Percentiles rank a stretch among this genome's conserved stretches.
Evolutionary conservation across 2,888 invertebrate genomes (phyloP).

Genomic region (Dorcus hopei): DNA sequence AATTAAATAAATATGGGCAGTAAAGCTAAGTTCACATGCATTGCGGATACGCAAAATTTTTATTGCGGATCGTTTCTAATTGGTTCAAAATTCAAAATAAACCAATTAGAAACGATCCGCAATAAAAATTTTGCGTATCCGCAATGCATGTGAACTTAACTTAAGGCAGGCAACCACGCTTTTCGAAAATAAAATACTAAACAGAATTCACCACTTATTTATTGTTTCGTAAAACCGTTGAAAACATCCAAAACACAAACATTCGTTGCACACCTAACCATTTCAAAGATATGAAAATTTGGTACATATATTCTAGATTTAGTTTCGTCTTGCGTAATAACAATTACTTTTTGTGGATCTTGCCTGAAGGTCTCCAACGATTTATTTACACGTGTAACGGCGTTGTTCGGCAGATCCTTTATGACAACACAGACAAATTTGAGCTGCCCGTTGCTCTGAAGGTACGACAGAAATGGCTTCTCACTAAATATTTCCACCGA

Average conservation of each 20-base stretch:
- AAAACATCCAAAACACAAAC: slow-evolving; percentile 13
- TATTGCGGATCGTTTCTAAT: too few species aligned
- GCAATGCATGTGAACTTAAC: too few species aligned
- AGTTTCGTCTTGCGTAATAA: slow-evolving; percentile 8
- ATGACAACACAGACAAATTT: slow-evolving; percentile 10
- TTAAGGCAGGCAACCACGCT: too few species aligned
- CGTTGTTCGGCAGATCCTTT: slow-evolving; percentile 5
- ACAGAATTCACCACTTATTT: too few species aligned
- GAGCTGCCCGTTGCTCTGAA: slow-evolving; percentile 2
- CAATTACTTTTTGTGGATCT: slow-evolving; percentile 7
- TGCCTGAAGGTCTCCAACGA: not conserved
- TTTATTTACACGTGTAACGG: slow-evolving; percentile 5
- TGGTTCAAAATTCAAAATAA: too few species aligned
- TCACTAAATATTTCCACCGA: slow-evolving; percentile 13
- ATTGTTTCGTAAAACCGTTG: slow-evolving; percentile 5
- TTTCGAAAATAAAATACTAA: too few species aligned
- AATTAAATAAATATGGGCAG: too few species aligned
- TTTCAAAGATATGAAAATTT: slow-evolving; percentile 8
- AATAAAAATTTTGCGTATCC: too few species aligned
- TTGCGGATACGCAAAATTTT: too few species aligned
- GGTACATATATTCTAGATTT: slow-evolving; percentile 5
- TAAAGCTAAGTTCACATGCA: too few species aligned
- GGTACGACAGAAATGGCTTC: slow-evolving; percentile 6
- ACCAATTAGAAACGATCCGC: too few species aligned
- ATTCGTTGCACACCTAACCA: slow-evolving; percentile 4